Conservation (phyloP, 2,888 invertebrate species). For the Eristalinus aeneus region DNA sequence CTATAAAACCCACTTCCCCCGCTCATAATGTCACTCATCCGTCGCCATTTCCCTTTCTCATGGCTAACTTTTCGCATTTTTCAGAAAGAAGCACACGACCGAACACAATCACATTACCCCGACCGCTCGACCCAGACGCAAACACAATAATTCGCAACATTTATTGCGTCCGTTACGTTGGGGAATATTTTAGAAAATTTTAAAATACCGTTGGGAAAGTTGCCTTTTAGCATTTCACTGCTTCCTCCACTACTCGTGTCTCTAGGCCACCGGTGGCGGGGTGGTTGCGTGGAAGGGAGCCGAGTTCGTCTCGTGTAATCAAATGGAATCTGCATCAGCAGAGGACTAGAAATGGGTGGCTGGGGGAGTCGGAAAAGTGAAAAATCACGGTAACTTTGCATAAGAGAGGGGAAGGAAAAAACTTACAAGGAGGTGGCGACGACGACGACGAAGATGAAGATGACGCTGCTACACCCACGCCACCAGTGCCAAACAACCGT, state of each 20-base stretch:
- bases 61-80: constrained; percentile 2
- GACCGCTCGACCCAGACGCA: constrained; percentile 21
- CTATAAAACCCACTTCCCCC: background rate
- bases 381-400: constrained; percentile 61
- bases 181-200: constrained; percentile 36
- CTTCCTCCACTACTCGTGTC: background rate
- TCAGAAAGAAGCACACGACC: background rate
- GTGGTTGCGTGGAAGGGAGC: background rate
- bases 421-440: constrained; percentile 30
- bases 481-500: background rate
- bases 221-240: constrained; percentile 48
- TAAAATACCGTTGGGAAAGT: constrained; percentile 47
- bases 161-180: constrained; percentile 37
- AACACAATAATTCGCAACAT: constrained; percentile 35
- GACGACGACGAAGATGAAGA: background rate
- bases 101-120: constrained; percentile 45
- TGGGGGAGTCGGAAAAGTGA: background rate
- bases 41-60: background rate
- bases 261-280: background rate
- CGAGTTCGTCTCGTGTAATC: constrained; percentile 40
- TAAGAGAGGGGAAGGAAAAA: constrained; percentile 19
- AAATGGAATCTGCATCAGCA: constrained; percentile 46
- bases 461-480: too few species aligned
- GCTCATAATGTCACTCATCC: background rate
- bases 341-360: background rate